A percentile compares a stretch with the other conserved stretches of the same genome.
Evolutionary conservation across 2,797 vertebrate species (phyloP).

Genomic region (Spea hammondii): DNA sequence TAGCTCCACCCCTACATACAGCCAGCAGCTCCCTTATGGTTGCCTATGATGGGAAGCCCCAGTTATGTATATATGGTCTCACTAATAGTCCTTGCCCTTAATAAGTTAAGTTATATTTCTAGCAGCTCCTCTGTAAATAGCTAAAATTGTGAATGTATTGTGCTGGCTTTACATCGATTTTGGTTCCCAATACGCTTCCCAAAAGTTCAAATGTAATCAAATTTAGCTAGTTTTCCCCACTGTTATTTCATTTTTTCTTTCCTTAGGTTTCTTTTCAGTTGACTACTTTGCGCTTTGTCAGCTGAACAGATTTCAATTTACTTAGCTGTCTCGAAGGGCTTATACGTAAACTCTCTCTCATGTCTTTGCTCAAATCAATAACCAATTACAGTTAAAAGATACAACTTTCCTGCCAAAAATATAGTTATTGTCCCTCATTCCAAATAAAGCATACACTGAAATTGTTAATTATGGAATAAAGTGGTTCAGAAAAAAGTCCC

Average conservation of each 20-base stretch:
- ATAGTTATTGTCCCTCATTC: neutral
- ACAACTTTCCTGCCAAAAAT: neutral
- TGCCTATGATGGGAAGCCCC: too few species aligned
- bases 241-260: neutral
- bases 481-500: neutral
- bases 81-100: too few species aligned
- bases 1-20: too few species aligned
- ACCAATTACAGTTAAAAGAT: slow-evolving; percentile 56
- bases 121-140: too few species aligned
- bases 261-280: slow-evolving; percentile 26
- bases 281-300: slow-evolving; percentile 29
- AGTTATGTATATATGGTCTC: too few species aligned
- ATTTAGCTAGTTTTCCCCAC: neutral
- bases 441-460: neutral
- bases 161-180: too few species aligned
- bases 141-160: too few species aligned
- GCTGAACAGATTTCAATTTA: slow-evolving; percentile 59
- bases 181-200: too few species aligned
- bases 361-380: slow-evolving; percentile 53
- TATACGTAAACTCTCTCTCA: slow-evolving; percentile 53
- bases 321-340: slow-evolving; percentile 53
- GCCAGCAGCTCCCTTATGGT: too few species aligned
- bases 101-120: too few species aligned
- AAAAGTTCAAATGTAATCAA: too few species aligned
- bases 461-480: neutral